A percentile compares a stretch with the other conserved stretches of the same genome.
Evolutionary conservation across 2,888 invertebrate genomes (phyloP).

Genomic region (Eristalis tenax): DNA sequence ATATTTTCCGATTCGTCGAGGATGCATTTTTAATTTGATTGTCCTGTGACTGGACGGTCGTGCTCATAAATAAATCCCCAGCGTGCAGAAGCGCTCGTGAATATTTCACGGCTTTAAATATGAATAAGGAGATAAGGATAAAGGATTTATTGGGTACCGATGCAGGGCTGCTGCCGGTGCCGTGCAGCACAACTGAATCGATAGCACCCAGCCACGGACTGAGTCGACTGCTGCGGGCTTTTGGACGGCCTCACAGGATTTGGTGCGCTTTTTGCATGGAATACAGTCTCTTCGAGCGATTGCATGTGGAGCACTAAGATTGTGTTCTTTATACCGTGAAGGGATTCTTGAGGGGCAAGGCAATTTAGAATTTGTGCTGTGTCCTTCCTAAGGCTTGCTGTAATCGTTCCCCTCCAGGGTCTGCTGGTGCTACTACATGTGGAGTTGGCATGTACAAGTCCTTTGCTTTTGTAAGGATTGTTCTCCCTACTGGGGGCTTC

Average conservation of each 20-base stretch:
- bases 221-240: not conserved
- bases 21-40: not conserved
- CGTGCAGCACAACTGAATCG: not conserved
- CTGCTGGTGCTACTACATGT: too few species aligned
- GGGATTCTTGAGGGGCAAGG: too few species aligned
- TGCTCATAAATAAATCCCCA: not conserved
- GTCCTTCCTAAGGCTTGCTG: too few species aligned
- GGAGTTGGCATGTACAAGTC: too few species aligned
- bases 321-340: too few species aligned
- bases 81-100: not conserved
- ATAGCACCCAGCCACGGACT: not conserved
- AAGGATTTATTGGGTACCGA: constrained; percentile 4
- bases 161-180: not conserved
- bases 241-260: too few species aligned
- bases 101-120: not conserved
- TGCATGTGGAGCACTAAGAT: too few species aligned
- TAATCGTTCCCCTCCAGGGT: too few species aligned
- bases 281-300: too few species aligned
- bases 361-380: too few species aligned
- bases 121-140: constrained; percentile 1
- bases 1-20: constrained; percentile 1
- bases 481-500: too few species aligned
- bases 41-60: not conserved
- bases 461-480: too few species aligned
- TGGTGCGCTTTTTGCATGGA: not conserved